phyloP scores from a whole-genome alignment of 1,140 invertebrate genomes.

The Cryptotermes secundus region DNA sequence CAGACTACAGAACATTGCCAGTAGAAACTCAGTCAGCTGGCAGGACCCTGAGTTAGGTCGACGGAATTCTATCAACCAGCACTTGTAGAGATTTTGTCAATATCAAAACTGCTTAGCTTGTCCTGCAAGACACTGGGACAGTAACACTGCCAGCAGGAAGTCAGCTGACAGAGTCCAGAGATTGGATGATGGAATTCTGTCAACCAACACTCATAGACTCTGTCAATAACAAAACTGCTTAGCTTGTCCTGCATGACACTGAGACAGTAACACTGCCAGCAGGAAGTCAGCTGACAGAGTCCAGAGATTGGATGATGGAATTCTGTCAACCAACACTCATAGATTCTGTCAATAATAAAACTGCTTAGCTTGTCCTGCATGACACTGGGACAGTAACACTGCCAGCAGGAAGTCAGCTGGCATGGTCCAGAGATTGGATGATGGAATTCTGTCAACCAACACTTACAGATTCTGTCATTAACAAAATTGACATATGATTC shows the following conservation, averaged over 20 bases:
- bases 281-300: slow-evolving; percentile 33
- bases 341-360: slow-evolving; percentile 36
- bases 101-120: too few relatives aligned
- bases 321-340: slow-evolving; percentile 18
- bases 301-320: slow-evolving; percentile 29
- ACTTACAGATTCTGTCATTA: slow-evolving; percentile 37
- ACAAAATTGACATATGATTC: too few relatives aligned
- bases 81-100: slow-evolving; percentile 37
- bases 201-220: not conserved
- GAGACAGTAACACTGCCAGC: slow-evolving; percentile 33
- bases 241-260: too few relatives aligned
- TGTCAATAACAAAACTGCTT: slow-evolving; percentile 35
- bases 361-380: too few relatives aligned
- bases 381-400: too few relatives aligned
- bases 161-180: slow-evolving; percentile 34
- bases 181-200: slow-evolving; percentile 18
- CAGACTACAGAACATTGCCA: slow-evolving; percentile 44
- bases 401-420: slow-evolving; percentile 32
- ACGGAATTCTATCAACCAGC: slow-evolving; percentile 23
- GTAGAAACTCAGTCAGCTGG: slow-evolving; percentile 31
- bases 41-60: slow-evolving; percentile 31
- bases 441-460: slow-evolving; percentile 22
- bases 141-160: slow-evolving; percentile 34
- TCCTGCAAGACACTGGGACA: too few relatives aligned
- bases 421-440: slow-evolving; percentile 30